phyloP scores from a whole-genome alignment of 2,797 vertebrate species.

The Natrix natrix region DNA sequence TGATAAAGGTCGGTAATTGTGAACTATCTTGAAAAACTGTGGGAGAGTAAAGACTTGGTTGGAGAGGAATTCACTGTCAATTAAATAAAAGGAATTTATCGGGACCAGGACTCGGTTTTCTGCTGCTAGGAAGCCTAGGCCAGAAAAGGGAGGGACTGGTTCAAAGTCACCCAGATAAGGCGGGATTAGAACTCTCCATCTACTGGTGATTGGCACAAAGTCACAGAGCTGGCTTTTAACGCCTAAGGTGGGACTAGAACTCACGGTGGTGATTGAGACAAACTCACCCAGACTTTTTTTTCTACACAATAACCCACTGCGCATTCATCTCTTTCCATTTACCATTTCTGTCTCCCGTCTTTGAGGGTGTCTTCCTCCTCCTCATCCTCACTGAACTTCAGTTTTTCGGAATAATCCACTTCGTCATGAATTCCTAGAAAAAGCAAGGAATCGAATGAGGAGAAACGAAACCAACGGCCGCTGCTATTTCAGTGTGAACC shows the following conservation, averaged over 20 bases:
- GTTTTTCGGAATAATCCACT: conserved; percentile 96
- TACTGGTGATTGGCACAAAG: no score
- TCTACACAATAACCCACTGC: no score
- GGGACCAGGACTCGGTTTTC: no score
- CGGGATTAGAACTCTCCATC: background rate
- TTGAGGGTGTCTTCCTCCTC: conserved; percentile 86
- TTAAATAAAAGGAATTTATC: no score
- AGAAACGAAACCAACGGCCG: background rate
- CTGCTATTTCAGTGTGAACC: background rate
- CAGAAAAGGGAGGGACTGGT: background rate
- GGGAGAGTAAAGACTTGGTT: no score
- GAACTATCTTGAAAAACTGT: no score
- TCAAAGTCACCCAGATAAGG: background rate
- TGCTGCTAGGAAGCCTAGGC: no score
- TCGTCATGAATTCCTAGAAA: conserved; percentile 91
- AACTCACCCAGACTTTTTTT: background rate
- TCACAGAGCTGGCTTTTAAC: no score
- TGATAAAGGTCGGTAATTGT: no score
- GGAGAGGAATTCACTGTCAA: no score
- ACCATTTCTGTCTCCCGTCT: conserved; percentile 88
- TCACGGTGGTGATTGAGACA: background rate
- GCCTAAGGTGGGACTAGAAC: no score
- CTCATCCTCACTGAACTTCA: conserved; percentile 98
- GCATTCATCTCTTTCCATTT: conserved; percentile 32
- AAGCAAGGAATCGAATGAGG: background rate